Evolutionary conservation across 2,113 vertebrate species (phyloP).

Genomic region (Alligator mississippiensis): DNA sequence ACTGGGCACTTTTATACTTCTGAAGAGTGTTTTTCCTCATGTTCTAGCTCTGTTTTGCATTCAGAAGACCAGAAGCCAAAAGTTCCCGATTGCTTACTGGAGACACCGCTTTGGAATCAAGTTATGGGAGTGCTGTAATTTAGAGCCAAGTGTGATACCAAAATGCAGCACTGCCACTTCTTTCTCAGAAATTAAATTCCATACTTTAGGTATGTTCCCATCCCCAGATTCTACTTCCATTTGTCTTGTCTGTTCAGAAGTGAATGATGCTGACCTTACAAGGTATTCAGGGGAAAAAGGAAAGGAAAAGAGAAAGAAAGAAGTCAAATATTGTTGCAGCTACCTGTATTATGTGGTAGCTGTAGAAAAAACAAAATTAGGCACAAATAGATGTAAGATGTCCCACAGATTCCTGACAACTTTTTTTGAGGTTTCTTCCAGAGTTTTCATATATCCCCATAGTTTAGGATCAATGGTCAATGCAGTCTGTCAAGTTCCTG

Average conservation of each 20-base stretch:
- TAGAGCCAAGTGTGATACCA: not conserved
- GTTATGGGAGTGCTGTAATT: not conserved
- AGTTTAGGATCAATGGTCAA: accelerated
- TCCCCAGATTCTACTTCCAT: not conserved
- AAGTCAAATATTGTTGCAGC: not conserved
- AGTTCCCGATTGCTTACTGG: slow-evolving; percentile 32
- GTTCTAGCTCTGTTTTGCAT: slow-evolving; percentile 2
- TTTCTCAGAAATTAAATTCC: not conserved
- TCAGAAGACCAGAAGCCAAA: slow-evolving; percentile 33
- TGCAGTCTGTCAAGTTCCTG: not conserved
- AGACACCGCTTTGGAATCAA: slow-evolving; percentile 23
- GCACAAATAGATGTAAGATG: not conserved
- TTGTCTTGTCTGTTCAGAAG: not conserved
- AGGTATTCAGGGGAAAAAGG: too few species aligned
- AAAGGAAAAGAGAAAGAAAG: not conserved
- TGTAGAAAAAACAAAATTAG: not conserved
- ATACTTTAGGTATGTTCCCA: not conserved
- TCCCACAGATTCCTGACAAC: not conserved
- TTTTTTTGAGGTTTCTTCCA: not conserved
- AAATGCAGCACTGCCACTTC: not conserved
- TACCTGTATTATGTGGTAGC: not conserved
- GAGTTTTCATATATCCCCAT: not conserved
- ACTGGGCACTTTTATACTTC: slow-evolving; percentile 17
- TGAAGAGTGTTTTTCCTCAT: not conserved
- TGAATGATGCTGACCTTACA: not conserved